Evolutionary conservation across 2,113 vertebrate genomes (phyloP), one percentile per base, ranked within the genome.

Genomic region (Hemichromis elongatus): DNA sequence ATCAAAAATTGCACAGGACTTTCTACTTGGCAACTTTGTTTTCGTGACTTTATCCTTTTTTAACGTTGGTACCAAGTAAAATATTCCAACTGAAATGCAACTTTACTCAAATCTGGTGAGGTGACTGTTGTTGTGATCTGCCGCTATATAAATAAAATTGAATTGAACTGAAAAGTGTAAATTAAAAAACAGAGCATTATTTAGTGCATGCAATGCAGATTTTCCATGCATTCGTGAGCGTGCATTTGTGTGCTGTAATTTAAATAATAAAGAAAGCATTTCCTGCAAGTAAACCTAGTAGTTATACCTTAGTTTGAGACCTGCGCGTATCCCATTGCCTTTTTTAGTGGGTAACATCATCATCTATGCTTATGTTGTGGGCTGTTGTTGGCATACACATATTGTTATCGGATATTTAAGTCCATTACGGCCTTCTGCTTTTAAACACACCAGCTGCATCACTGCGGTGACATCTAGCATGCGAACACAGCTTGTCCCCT

Each of bases 251-350:
- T 50, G 6, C 45, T 75, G 26, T 75, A 75, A 52, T 75, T 52
- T 30, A 75, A 75, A n/a, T 52, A 26, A 26, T 45, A 52, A 75
- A n/a, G 45, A 33, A n/a, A 75, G 18, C 5, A 5, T 50, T 75
- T 75, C 70, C 45, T 75, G 26, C 50, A 50, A 75, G 70, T 52
- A 52, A 52, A 52, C 26, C 45, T 75, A 33, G 18, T 52, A 52
- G 45, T 75, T 75, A 75, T n/a, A 50, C 80, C 59, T 82, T 16
- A 30, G 75, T 86, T 87, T 90, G 78, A 78, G 90, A 88, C 40
- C 85, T 92, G 57, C 55, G 54, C 53, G 18, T 63, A 75, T 73
- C 11, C 66, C 70, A 79, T 18, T 88, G 79, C 56, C 88, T 84
- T 80, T 85, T 77, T 52, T 75, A 52, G 70, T 75, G 26, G 45